Evolutionary conservation across 2,797 vertebrate genomes (phyloP).

Genomic region (Sebastes kiyomatsui): DNA sequence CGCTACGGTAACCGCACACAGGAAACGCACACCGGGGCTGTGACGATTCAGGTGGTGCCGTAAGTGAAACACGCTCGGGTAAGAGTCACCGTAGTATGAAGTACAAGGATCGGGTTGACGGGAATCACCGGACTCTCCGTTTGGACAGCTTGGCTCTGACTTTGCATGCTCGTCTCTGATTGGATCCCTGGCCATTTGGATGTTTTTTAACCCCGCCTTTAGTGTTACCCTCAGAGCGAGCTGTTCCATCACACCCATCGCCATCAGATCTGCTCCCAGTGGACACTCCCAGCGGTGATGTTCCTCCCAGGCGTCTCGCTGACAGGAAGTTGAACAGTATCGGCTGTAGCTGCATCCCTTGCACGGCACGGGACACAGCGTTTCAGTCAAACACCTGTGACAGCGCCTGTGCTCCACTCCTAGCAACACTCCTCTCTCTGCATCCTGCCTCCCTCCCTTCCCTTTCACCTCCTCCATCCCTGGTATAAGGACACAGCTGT

Average conservation of each 20-base stretch:
- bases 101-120: constrained; percentile 20
- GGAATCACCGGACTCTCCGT: constrained; percentile 8
- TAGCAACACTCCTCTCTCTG: constrained; percentile 20
- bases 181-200: constrained; percentile 57
- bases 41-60: constrained; percentile 86
- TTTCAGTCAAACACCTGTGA: constrained; percentile 87
- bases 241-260: constrained; percentile 88
- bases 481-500: constrained; percentile 89
- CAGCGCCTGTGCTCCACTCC: constrained; percentile 84
- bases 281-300: constrained; percentile 91
- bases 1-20: constrained; percentile 84
- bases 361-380: constrained; percentile 84
- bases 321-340: constrained; percentile 88
- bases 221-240: constrained; percentile 88
- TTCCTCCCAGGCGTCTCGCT: constrained; percentile 84
- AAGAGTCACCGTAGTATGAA: constrained; percentile 79
- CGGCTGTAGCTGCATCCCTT: constrained; percentile 86
- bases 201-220: constrained; percentile 82
- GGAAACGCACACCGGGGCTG: constrained; percentile 83
- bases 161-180: constrained; percentile 21
- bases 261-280: constrained; percentile 82
- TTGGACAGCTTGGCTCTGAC: neutral
- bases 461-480: constrained; percentile 50
- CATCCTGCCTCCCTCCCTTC: neutral
- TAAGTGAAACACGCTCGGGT: constrained; percentile 87